Percentiles rank a stretch among this genome's conserved stretches.
Conservation (phyloP, 2,113 vertebrate genomes). For the Leucosticte australis region DNA sequence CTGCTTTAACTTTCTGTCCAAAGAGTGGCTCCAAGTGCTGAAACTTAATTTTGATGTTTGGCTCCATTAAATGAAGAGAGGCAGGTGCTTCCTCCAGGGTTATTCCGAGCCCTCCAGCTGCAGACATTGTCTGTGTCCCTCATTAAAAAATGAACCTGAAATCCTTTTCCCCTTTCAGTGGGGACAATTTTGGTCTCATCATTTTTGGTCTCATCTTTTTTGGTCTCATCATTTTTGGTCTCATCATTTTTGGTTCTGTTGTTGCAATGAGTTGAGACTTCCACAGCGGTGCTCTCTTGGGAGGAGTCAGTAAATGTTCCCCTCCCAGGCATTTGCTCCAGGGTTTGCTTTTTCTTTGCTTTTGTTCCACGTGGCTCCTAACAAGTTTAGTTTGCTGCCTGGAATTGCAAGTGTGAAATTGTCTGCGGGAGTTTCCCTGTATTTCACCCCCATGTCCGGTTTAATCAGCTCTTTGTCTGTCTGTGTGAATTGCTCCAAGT, state of each 20-base stretch:
- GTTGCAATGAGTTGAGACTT: neutral
- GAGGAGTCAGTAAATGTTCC: neutral
- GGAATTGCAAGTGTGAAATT: slow-evolving; percentile 42
- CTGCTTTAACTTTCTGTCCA: neutral
- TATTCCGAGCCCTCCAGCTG: neutral
- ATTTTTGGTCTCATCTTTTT: neutral
- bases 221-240: neutral
- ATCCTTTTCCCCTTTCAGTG: neutral
- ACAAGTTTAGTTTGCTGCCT: slow-evolving; percentile 5
- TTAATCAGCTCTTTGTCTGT: slow-evolving; percentile 64
- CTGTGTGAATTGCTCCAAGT: slow-evolving; percentile 52
- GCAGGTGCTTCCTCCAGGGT: neutral
- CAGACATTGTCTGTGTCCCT: neutral
- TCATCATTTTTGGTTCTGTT: neutral
- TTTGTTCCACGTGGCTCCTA: neutral
- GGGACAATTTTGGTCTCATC: neutral
- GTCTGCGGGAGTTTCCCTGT: slow-evolving; percentile 14
- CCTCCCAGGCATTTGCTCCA: neutral
- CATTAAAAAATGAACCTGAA: neutral
- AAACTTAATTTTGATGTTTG: neutral
- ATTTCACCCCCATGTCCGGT: slow-evolving; percentile 37
- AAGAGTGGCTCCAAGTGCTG: neutral
- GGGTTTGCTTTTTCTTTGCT: neutral
- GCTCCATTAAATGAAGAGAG: neutral
- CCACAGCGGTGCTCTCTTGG: accelerated